Evolutionary conservation across 2,113 vertebrate genomes (phyloP).

Genomic region (Synchiropus splendidus): DNA sequence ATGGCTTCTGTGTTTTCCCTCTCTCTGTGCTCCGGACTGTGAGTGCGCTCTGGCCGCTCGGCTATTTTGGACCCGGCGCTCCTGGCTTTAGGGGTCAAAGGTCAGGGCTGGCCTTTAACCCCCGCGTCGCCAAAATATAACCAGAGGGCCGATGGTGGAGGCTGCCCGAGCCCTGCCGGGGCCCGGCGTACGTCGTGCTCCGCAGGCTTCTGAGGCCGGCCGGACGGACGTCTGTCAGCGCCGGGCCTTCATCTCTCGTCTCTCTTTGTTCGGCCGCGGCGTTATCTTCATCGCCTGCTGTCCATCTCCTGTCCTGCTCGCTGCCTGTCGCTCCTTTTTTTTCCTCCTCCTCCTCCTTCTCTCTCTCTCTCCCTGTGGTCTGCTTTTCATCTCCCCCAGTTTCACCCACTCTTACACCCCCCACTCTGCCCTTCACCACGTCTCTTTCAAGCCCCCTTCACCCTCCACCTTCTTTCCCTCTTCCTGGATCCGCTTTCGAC

Average conservation of each 20-base stretch:
- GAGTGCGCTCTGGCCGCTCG: neutral
- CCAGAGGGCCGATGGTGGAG: slow-evolving; percentile 40
- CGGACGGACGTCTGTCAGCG: slow-evolving; percentile 16
- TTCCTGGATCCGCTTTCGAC: slow-evolving; percentile 46
- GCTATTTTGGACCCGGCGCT: slow-evolving; percentile 29
- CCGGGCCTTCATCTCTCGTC: slow-evolving; percentile 32
- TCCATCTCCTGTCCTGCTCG: slow-evolving; percentile 48
- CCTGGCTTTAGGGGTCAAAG: slow-evolving; percentile 52
- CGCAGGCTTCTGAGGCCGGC: too few relatives aligned
- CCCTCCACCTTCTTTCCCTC: slow-evolving; percentile 20
- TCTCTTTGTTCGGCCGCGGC: slow-evolving; percentile 49
- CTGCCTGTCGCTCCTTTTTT: slow-evolving; percentile 32
- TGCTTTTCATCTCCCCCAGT: slow-evolving; percentile 16
- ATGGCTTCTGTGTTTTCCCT: too few relatives aligned
- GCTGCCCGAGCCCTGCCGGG: slow-evolving; percentile 36
- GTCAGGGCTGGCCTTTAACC: slow-evolving; percentile 48
- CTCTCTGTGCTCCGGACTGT: too few relatives aligned
- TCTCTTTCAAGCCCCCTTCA: slow-evolving; percentile 12
- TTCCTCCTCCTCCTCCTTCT: slow-evolving; percentile 46
- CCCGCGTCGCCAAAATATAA: slow-evolving; percentile 36
- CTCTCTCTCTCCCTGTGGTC: slow-evolving; percentile 45
- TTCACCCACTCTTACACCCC: slow-evolving; percentile 15
- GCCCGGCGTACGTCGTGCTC: slow-evolving; percentile 44
- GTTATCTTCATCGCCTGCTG: slow-evolving; percentile 57
- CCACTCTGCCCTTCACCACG: slow-evolving; percentile 28